These are phyloP conservation scores for Neolamprologus hecqui DNA, from an alignment of 2,113 vertebrate genomes.

Conservation along the genomic window DNA sequence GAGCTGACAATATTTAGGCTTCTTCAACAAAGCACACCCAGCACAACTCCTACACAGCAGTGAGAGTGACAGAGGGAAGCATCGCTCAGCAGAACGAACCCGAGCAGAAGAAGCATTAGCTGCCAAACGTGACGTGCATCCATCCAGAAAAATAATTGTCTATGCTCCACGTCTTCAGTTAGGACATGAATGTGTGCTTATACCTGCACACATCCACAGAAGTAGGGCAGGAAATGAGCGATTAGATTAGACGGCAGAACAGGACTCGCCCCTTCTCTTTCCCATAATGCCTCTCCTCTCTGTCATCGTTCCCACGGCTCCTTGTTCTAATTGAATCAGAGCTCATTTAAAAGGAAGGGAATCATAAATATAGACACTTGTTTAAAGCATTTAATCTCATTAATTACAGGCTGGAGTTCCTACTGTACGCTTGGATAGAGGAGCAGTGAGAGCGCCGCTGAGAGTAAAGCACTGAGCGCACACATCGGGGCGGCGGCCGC, in stretches of 20 bases:
- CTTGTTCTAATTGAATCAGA: conserved; percentile 31
- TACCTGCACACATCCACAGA: neutral
- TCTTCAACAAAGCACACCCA: neutral
- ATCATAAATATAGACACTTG: conserved; percentile 28
- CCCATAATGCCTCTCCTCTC: neutral
- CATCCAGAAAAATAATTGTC: neutral
- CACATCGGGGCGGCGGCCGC: fast-evolving
- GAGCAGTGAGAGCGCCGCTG: neutral
- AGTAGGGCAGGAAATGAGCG: neutral
- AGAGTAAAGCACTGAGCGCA: neutral
- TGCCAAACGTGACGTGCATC: neutral
- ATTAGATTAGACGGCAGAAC: neutral
- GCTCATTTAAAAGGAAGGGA: conserved; percentile 24
- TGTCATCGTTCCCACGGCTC: conserved; percentile 18
- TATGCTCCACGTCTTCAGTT: neutral
- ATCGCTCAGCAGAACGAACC: neutral
- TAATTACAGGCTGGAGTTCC: conserved; percentile 19
- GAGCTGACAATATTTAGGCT: conserved; percentile 8
- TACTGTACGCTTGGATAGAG: neutral
- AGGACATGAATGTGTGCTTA: neutral
- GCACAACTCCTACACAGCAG: neutral
- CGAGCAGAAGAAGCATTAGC: neutral
- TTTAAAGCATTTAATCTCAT: conserved; percentile 17
- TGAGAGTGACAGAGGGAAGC: neutral
- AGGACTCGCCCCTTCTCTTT: neutral